Conservation (phyloP, 2,113 vertebrate genomes). For the Syngnathoides biaculeatus region DNA sequence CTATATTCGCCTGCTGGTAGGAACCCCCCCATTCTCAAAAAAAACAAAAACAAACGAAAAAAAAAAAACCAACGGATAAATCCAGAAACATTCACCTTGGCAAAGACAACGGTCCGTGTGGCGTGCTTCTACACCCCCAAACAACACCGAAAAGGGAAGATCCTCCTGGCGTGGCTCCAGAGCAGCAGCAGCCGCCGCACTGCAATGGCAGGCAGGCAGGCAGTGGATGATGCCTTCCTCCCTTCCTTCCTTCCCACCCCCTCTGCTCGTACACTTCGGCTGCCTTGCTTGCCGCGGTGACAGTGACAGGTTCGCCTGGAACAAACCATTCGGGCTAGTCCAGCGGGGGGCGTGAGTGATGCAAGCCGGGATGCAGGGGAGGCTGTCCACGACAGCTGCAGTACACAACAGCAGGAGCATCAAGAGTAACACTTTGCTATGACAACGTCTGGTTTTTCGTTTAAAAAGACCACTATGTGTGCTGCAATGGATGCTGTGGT, state of each 20-base stretch:
- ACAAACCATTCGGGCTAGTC: slow-evolving; percentile 69
- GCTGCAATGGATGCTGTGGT: no score
- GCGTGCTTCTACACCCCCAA: slow-evolving; percentile 37
- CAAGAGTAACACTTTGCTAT: slow-evolving; percentile 20
- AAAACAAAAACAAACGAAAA: no score
- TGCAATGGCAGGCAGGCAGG: slow-evolving; percentile 68
- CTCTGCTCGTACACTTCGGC: slow-evolving; percentile 57
- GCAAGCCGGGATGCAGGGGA: slow-evolving; percentile 40
- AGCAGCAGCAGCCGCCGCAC: slow-evolving; percentile 69
- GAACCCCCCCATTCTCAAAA: neutral
- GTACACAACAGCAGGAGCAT: slow-evolving; percentile 24
- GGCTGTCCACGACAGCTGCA: slow-evolving; percentile 37
- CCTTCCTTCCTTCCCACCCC: slow-evolving; percentile 30
- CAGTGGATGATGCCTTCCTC: slow-evolving; percentile 55
- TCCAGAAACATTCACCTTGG: slow-evolving; percentile 61
- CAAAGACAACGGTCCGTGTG: slow-evolving; percentile 41
- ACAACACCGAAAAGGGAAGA: slow-evolving; percentile 27
- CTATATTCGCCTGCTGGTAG: slow-evolving; percentile 30
- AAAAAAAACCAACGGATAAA: slow-evolving; percentile 13
- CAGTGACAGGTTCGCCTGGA: slow-evolving; percentile 76
- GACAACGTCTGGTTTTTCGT: no score
- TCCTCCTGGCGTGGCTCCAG: slow-evolving; percentile 57
- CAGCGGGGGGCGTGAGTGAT: slow-evolving; percentile 45
- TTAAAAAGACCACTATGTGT: no score
- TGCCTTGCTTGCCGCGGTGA: slow-evolving; percentile 63